Conservation (phyloP, 1,140 invertebrate genomes). For the Anoplophora glabripennis region DNA sequence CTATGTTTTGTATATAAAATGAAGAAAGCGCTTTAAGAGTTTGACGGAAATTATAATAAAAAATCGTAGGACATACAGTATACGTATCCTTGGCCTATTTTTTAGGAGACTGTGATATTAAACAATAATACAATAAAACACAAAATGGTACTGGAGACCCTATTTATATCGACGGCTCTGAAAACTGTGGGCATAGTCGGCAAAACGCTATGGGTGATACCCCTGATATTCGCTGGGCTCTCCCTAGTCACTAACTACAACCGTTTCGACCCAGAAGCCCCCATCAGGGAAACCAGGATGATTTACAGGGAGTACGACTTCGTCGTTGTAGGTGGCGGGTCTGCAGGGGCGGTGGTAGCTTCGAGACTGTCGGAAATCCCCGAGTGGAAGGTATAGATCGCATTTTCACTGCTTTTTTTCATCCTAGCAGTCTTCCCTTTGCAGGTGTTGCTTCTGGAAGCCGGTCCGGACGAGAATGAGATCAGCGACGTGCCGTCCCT, state of each 20-base stretch:
- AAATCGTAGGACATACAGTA: no score
- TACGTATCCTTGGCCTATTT: neutral
- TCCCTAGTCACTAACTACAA: constrained; percentile 76
- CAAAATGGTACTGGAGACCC: constrained; percentile 67
- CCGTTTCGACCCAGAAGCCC: constrained; percentile 74
- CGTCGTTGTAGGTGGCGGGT: constrained; percentile 85
- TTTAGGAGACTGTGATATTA: constrained; percentile 19
- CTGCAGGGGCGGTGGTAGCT: constrained; percentile 85
- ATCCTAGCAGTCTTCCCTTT: neutral
- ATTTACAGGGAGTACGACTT: constrained; percentile 74
- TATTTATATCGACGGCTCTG: constrained; percentile 70
- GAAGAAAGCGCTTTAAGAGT: no score
- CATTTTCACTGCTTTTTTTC: no score
- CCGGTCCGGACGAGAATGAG: constrained; percentile 89
- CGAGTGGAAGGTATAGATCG: constrained; percentile 65
- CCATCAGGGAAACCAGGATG: constrained; percentile 58
- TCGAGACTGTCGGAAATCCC: constrained; percentile 81
- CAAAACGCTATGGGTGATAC: constrained; percentile 78
- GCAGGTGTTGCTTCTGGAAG: constrained; percentile 73
- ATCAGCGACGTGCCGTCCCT: constrained; percentile 85
- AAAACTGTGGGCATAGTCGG: constrained; percentile 71
- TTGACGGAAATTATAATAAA: no score
- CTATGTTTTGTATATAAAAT: no score
- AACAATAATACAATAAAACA: neutral
- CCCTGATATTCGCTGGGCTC: constrained; percentile 74